Evolutionary conservation across 2,113 vertebrate species (phyloP), one percentile per base, ranked within the genome.

Genomic region (Ptyas mucosa): DNA sequence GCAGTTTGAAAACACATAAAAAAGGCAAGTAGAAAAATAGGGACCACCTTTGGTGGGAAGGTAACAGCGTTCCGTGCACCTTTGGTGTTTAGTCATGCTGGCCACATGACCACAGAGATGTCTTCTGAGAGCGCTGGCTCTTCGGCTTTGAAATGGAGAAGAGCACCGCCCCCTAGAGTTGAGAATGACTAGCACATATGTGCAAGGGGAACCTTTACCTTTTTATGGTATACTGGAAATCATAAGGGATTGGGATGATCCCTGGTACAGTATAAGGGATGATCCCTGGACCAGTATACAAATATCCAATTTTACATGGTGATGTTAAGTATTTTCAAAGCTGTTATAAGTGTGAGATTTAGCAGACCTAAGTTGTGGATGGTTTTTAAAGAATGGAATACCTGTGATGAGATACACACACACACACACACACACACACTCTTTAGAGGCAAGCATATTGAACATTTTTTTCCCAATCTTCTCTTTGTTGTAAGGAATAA

Each of bases 381-480:
- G 18, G 8, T 52, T 90, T 69, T 43, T 52, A 8, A 15, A 29
- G 46, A 23, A 24, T n/a, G 11, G 61, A 51, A 69, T 51, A 49
- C 3, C 49, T 52, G 91, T 91, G 46, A 24, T 46, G 89, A 89
- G 85, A 24, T 12, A 53, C 24, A 46, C 5, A 86, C 23, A 91
- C 89, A 89, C 43, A 39, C 3, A 58, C 23, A 58, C 23, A 23
- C 57, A 39, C 11, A 14, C 1, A 15, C 34, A 24, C 29, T 49
- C 23, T 46, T 55, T 54, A 54, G 7, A 88, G 87, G 18, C 15
- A 53, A 8, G 53, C 10, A 34, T 34, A 34, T 54, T n/a, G 29
- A 53, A 39, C 87, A 88, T 75, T 75, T 94, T 94, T 43, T 86
- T 53, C 8, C 46, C 88, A 91, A 89, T 51, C 43, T 85, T 87